Evolutionary conservation across 1,140 invertebrate genomes (phyloP).

Genomic region (Steinernema khuongi): DNA sequence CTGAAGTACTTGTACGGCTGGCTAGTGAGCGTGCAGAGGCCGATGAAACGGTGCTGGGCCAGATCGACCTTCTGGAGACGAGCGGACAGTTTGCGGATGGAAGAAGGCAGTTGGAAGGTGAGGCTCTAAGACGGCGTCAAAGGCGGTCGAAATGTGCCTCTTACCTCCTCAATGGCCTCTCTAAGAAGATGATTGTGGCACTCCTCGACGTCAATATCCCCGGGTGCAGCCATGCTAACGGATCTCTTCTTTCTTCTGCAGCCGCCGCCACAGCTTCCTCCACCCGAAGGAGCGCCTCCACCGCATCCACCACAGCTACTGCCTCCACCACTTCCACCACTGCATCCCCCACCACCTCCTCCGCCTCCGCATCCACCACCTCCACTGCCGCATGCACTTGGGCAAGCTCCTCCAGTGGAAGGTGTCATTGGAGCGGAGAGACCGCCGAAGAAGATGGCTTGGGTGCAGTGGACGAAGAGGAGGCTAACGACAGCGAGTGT

Average conservation of each 20-base stretch:
- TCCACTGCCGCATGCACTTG: background rate
- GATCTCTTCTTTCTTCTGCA: background rate
- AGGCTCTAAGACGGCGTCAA: background rate
- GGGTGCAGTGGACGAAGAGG: background rate
- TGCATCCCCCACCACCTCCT: background rate
- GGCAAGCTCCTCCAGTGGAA: background rate
- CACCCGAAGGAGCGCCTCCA: background rate
- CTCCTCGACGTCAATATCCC: background rate
- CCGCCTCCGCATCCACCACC: background rate
- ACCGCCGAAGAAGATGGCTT: background rate
- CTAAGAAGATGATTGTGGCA: background rate
- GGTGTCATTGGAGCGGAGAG: background rate
- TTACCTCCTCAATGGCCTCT: conserved; percentile 3
- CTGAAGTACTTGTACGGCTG: conserved; percentile 9
- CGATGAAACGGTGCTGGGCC: background rate
- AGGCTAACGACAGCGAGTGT: background rate
- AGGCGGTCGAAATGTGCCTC: background rate
- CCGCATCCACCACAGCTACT: background rate
- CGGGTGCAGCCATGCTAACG: background rate
- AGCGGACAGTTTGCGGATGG: background rate
- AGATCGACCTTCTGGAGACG: background rate
- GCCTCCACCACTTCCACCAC: background rate
- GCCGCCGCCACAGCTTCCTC: background rate
- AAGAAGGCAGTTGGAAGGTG: background rate
- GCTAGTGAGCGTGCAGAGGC: background rate